Percentiles rank a stretch among this genome's conserved stretches.
These are phyloP conservation scores for Geotrypetes seraphini DNA, from an alignment of 2,797 vertebrate species.

Conservation along the genomic window DNA sequence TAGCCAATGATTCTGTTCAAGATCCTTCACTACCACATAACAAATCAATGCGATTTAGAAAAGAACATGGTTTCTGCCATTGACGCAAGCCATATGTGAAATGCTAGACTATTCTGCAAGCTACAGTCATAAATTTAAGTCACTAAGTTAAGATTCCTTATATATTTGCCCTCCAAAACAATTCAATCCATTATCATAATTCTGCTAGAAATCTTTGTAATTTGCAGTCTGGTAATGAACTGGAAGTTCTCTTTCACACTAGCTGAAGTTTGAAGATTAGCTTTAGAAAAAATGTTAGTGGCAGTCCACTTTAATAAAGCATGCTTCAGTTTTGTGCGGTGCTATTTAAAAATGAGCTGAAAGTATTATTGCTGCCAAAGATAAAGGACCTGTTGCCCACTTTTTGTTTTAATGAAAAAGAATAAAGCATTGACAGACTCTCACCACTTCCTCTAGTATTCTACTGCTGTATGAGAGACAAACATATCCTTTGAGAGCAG, in stretches of 20 bases:
- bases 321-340: constrained; percentile 6
- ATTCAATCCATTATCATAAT: constrained; percentile 44
- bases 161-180: constrained; percentile 25
- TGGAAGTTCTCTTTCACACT: constrained; percentile 27
- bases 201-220: constrained; percentile 36
- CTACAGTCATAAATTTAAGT: constrained; percentile 51
- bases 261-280: constrained; percentile 20
- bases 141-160: constrained; percentile 39
- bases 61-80: constrained; percentile 54
- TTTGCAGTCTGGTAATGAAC: constrained; percentile 24
- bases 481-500: no score
- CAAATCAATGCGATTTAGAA: constrained; percentile 63
- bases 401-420: constrained; percentile 11
- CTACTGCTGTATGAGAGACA: no score
- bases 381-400: neutral
- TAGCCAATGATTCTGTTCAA: constrained; percentile 59
- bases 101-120: constrained; percentile 55
- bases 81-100: constrained; percentile 66
- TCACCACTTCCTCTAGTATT: no score
- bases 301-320: constrained; percentile 4
- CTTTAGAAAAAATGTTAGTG: constrained; percentile 16
- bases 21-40: constrained; percentile 63
- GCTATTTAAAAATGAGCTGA: constrained; percentile 7
- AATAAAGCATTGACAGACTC: no score
- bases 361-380: constrained; percentile 10